Evolutionary conservation across 2,797 vertebrate species (phyloP).

Genomic region (Chlorospingus flavigularis): DNA sequence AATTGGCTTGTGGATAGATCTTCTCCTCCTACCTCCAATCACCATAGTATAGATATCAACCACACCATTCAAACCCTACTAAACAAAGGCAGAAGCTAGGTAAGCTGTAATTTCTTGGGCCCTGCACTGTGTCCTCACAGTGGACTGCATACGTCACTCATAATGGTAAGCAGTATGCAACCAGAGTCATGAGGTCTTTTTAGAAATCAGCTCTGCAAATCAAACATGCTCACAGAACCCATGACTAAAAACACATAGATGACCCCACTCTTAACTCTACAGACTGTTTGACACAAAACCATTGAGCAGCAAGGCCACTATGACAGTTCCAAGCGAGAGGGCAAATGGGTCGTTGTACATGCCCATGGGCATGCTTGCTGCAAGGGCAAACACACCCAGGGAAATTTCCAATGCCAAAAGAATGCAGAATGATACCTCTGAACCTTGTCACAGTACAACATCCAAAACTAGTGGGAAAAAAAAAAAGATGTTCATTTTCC

Average conservation of each 20-base stretch:
- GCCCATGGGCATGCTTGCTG: not conserved
- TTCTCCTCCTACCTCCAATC: not conserved
- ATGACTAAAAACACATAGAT: not conserved
- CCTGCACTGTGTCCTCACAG: not conserved
- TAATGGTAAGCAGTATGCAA: accelerated
- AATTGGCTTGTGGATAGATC: not conserved
- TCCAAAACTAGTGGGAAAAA: not conserved
- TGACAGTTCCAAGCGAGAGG: not conserved
- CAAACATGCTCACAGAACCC: not conserved
- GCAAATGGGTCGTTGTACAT: accelerated
- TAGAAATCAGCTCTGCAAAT: not conserved
- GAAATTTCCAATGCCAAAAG: not conserved
- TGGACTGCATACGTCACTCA: not conserved
- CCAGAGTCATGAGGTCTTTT: not conserved
- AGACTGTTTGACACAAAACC: not conserved
- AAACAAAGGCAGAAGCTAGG: not conserved
- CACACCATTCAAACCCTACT: not conserved
- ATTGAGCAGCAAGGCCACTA: not conserved
- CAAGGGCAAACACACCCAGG: not conserved
- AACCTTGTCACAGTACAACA: not conserved
- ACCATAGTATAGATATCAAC: not conserved
- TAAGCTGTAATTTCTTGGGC: not conserved
- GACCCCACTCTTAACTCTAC: not conserved
- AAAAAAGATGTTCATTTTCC: not conserved
- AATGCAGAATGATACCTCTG: not conserved